Base-by-base conservation (phyloP, 2,113 vertebrate species). In the human region DNA sequence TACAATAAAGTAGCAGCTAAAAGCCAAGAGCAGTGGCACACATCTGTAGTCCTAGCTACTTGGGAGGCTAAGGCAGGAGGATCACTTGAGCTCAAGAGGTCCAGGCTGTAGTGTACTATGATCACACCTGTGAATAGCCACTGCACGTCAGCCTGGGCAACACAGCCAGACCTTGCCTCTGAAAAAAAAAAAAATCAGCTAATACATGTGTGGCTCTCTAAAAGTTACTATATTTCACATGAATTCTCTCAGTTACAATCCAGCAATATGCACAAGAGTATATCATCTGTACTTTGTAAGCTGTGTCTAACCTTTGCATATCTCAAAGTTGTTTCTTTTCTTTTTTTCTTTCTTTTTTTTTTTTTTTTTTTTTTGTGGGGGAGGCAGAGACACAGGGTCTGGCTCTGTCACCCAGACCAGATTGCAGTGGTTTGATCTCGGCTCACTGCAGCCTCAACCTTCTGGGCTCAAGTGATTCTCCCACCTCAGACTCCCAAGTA, bases 201-300 rank as follows among this genome's bases (percentile, higher is more conserved):
- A 78, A 48, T 14, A 30, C 1, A 9, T 20, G 11, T 9, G 20
- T n/a, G 80, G 35, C 45, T 38, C 38, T 81, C 43, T 30, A 35
- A 22, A 79, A 87, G 35, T 90, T 5, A 6, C n/a, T 50, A 32
- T 5, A 72, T 64, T 43, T 48, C 68, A 72, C 8, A 4, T 48
- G 32, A 61, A 38, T 61, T 75, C 13, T 50, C 23, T 61, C 4
- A 38, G 20, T n/a, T 48, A 38, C 57, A 27, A 35, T 9, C 35
- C n/a, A 59, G 14, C 0, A 2, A 17, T 2, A 35, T 35, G 59
- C 6, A 22, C 40, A 2, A 32, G 61, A 55, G 38, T 72, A 12
- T 38, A 30, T 16, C 55, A 30, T 40, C 18, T 64, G 68, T 78
- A 9, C 48, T 73, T 88, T 79, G 14, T 55, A 70, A 52, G 61